Percentiles rank a stretch among this genome's conserved stretches.
Evolutionary conservation across 2,797 vertebrate species (phyloP).

Genomic region (Muraenolepis orangiensis): DNA sequence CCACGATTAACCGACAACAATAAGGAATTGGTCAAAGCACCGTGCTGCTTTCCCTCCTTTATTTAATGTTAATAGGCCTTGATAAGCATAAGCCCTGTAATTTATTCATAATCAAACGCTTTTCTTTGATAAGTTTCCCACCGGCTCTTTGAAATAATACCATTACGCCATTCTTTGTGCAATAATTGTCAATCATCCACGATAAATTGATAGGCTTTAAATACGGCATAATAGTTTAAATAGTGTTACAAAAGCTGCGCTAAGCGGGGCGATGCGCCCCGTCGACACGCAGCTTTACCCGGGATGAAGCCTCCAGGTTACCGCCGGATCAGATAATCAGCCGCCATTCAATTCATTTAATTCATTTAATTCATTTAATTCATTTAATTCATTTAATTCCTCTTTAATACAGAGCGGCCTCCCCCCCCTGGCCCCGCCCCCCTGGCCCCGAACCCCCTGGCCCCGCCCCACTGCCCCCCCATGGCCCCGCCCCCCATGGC

Average conservation of each 20-base stretch:
- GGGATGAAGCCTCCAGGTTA: no score
- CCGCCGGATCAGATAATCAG: no score
- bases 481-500: background rate
- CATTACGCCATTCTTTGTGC: slow-evolving; percentile 69
- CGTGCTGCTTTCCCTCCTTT: background rate
- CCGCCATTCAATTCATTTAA: no score
- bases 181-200: slow-evolving; percentile 78
- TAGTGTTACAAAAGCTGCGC: slow-evolving; percentile 66
- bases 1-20: background rate
- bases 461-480: background rate
- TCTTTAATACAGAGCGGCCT: slow-evolving; percentile 81
- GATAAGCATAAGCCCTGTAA: slow-evolving; percentile 35
- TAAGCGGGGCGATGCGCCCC: slow-evolving; percentile 65
- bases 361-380: no score
- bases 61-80: slow-evolving; percentile 18
- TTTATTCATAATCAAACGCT: slow-evolving; percentile 48
- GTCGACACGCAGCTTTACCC: slow-evolving; percentile 71
- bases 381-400: slow-evolving; percentile 86
- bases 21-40: background rate
- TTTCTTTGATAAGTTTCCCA: slow-evolving; percentile 64
- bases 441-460: no score
- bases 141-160: slow-evolving; percentile 66
- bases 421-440: slow-evolving; percentile 62
- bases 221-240: slow-evolving; percentile 65
- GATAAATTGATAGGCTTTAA: slow-evolving; percentile 73